Conservation (phyloP, 2,113 vertebrate species). For the Notothenia rossii region DNA sequence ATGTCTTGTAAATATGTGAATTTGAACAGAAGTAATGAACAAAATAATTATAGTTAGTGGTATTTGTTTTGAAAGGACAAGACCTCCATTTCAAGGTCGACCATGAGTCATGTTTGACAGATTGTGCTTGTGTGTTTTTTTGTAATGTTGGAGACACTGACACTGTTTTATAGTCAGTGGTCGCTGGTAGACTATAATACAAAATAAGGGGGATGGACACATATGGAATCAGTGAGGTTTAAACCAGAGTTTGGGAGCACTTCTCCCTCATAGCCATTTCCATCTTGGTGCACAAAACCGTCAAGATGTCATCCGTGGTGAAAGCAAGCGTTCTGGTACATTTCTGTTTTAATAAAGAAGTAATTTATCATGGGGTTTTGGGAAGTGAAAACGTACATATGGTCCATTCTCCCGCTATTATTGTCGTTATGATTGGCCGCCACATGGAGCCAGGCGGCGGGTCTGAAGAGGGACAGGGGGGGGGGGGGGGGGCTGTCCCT, state of each 20-base stretch:
- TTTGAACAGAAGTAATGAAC: neutral
- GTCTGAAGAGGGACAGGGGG: constrained; percentile 51
- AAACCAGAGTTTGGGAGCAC: neutral
- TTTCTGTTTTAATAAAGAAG: constrained; percentile 22
- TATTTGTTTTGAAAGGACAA: neutral
- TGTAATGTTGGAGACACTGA: neutral
- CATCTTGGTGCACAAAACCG: neutral
- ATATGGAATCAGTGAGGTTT: neutral
- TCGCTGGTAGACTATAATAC: neutral
- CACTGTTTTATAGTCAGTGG: neutral
- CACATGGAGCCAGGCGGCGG: constrained; percentile 62
- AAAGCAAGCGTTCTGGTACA: neutral
- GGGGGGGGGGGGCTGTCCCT: constrained; percentile 56
- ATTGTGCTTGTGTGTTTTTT: neutral
- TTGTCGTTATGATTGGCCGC: constrained; percentile 53
- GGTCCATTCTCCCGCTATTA: constrained; percentile 51
- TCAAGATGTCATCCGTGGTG: neutral
- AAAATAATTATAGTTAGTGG: neutral
- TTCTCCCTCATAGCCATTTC: neutral
- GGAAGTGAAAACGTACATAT: constrained; percentile 30
- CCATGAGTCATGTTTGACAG: neutral
- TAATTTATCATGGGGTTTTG: constrained; percentile 28
- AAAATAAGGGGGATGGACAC: neutral
- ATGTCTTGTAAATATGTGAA: neutral
- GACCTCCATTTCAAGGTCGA: neutral